These are phyloP conservation scores for Selenia dentaria DNA, from an alignment of 2,888 invertebrate species.

Conservation along the genomic window DNA sequence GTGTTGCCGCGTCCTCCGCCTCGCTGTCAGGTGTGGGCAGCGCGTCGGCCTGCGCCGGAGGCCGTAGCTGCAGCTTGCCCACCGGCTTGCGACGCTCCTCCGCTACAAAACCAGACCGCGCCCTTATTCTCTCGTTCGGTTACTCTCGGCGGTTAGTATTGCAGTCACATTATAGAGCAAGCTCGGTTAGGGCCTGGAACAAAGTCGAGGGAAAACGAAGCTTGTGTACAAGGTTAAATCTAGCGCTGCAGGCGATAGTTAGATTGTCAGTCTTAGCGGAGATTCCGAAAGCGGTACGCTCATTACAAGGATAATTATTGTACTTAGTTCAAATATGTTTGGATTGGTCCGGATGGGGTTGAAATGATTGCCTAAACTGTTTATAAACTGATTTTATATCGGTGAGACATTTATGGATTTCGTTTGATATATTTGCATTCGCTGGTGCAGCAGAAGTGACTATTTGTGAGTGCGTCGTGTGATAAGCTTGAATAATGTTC, in stretches of 20 bases:
- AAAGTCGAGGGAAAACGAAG: slow-evolving; percentile 82
- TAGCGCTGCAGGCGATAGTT: slow-evolving; percentile 79
- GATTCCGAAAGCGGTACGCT: slow-evolving; percentile 55
- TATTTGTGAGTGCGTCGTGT: slow-evolving; percentile 29
- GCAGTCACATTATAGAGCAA: slow-evolving; percentile 85
- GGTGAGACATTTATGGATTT: slow-evolving; percentile 9
- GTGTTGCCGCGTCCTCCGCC: slow-evolving; percentile 76
- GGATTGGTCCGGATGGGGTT: slow-evolving; percentile 1
- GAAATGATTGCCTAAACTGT: slow-evolving; percentile 3
- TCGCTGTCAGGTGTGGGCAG: slow-evolving; percentile 80
- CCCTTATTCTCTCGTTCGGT: slow-evolving; percentile 78
- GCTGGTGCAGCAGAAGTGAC: slow-evolving; percentile 31
- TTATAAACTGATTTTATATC: too few relatives aligned
- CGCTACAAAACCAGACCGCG: slow-evolving; percentile 81
- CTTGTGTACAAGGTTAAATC: slow-evolving; percentile 70
- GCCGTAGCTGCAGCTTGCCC: slow-evolving; percentile 71
- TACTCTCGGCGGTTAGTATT: slow-evolving; percentile 82
- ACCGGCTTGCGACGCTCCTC: slow-evolving; percentile 79
- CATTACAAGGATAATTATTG: slow-evolving; percentile 77
- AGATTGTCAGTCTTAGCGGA: slow-evolving; percentile 66
- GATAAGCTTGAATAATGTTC: slow-evolving; percentile 70
- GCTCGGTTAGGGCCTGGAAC: slow-evolving; percentile 86
- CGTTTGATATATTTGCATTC: slow-evolving; percentile 18
- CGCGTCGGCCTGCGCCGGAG: slow-evolving; percentile 66
- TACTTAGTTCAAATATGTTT: slow-evolving; percentile 21